A percentile compares a stretch with the other conserved stretches of the same genome.
phyloP scores from a whole-genome alignment of 2,888 invertebrate species.

The Nemoura dubitans region DNA sequence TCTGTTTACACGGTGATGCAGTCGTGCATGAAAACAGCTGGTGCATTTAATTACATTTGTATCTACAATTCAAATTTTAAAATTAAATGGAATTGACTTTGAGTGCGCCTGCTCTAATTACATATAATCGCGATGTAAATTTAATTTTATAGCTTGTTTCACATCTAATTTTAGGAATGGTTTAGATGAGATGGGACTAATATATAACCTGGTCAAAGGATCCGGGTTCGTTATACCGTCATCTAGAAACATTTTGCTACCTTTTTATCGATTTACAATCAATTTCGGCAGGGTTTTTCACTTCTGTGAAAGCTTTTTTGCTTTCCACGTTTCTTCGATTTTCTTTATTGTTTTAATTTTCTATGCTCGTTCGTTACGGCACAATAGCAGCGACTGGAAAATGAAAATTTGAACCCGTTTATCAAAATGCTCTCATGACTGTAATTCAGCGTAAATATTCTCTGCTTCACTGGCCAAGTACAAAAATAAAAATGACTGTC shows the following conservation, averaged over 20 bases:
- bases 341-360: neutral
- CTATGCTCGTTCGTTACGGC: neutral
- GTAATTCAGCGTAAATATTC: neutral
- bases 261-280: neutral
- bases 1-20: neutral
- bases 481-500: neutral
- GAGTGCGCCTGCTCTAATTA: neutral
- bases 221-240: conserved; percentile 25
- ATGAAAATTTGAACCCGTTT: neutral
- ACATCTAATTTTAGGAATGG: neutral
- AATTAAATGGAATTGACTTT: neutral
- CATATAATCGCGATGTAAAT: neutral
- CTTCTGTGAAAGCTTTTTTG: neutral
- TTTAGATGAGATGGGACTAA: neutral
- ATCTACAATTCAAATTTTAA: neutral
- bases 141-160: neutral
- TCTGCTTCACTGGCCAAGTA: neutral
- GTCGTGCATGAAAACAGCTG: neutral
- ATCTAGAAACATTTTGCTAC: too few relatives aligned
- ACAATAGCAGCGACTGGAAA: neutral
- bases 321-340: neutral
- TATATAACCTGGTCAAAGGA: neutral
- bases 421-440: neutral
- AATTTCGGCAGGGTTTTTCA: neutral
- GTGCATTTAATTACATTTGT: neutral